Conservation (phyloP, 2,888 invertebrate species). For the Andrena bucephala region DNA sequence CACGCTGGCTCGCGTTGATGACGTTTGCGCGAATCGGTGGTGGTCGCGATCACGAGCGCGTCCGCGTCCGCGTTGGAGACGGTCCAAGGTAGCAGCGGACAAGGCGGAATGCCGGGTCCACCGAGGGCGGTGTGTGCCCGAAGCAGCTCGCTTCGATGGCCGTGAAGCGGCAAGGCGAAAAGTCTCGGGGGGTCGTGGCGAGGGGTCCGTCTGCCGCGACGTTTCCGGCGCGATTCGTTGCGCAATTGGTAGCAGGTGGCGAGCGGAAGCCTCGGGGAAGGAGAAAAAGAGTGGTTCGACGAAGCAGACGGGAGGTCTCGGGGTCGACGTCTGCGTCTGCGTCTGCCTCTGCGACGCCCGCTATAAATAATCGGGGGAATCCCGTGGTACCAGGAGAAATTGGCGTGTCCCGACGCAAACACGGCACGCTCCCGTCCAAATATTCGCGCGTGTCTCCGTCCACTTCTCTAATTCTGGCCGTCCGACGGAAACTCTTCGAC, state of each 20-base stretch:
- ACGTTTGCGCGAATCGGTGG: neutral
- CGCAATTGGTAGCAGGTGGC: slow-evolving; percentile 71
- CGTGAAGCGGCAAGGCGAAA: neutral
- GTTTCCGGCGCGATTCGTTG: slow-evolving; percentile 36
- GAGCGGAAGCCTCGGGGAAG: slow-evolving; percentile 20
- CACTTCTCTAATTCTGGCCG: slow-evolving; percentile 53
- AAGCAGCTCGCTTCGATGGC: no score
- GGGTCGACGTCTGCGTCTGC: slow-evolving; percentile 16
- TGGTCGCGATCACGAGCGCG: neutral
- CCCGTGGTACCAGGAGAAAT: slow-evolving; percentile 70
- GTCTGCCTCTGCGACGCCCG: slow-evolving; percentile 55
- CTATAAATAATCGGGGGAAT: slow-evolving; percentile 82
- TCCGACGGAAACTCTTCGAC: slow-evolving; percentile 34
- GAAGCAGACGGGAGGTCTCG: slow-evolving; percentile 27
- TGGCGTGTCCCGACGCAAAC: slow-evolving; percentile 46
- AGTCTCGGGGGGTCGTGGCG: neutral
- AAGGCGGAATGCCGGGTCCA: neutral
- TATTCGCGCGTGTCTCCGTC: slow-evolving; percentile 39
- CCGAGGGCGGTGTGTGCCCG: neutral
- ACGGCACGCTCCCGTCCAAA: slow-evolving; percentile 32
- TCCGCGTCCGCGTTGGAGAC: slow-evolving; percentile 64
- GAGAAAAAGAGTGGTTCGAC: slow-evolving; percentile 62
- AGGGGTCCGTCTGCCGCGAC: neutral
- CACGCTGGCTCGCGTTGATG: neutral
- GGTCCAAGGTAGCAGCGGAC: slow-evolving; percentile 68